Evolutionary conservation across 1,140 invertebrate genomes (phyloP).

Genomic region (Dufourea novaeangliae): DNA sequence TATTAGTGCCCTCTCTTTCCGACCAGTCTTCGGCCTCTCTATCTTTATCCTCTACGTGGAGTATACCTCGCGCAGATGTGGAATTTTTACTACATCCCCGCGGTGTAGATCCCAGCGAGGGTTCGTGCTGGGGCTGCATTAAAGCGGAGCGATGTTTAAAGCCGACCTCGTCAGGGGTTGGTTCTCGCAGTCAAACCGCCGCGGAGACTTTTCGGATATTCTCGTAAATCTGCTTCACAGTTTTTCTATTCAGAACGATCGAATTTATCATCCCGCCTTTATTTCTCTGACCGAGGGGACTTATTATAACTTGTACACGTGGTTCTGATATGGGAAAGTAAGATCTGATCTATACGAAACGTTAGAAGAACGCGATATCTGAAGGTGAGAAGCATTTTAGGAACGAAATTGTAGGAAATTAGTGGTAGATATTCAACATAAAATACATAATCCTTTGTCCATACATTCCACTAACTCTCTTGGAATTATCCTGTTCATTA

Average conservation of each 20-base stretch:
- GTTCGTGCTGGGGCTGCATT: conserved; percentile 63
- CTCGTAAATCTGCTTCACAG: neutral
- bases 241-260: neutral
- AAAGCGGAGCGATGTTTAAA: conserved; percentile 71
- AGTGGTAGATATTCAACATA: no score
- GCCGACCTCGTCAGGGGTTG: conserved; percentile 47
- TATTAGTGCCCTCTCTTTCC: conserved; percentile 33
- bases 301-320: no score
- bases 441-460: no score
- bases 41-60: conserved; percentile 19
- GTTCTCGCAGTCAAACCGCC: neutral
- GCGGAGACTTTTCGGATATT: no score
- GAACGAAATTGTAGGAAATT: no score
- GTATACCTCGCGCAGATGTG: conserved; percentile 65
- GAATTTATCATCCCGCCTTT: neutral
- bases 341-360: no score
- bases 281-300: no score
- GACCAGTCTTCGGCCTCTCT: neutral
- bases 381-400: no score
- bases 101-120: conserved; percentile 61
- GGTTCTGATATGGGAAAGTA: no score
- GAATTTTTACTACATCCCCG: conserved; percentile 72
- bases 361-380: no score
- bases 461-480: no score
- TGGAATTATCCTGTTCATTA: no score